Evolutionary conservation across 1,140 invertebrate genomes (phyloP).

Genomic region (Macrosteles quadrilineatus): DNA sequence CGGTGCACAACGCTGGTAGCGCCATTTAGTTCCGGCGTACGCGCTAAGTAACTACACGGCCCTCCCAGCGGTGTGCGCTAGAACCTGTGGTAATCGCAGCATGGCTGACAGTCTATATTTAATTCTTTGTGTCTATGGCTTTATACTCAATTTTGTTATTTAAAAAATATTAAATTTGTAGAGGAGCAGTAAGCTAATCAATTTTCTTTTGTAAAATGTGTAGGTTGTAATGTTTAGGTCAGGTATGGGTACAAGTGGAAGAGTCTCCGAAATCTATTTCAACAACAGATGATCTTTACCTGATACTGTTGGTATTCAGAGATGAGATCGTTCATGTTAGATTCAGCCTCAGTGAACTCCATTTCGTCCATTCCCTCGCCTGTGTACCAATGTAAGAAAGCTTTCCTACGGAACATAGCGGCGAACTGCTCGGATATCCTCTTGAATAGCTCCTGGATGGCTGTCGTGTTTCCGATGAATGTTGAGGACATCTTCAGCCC

Average conservation of each 20-base stretch:
- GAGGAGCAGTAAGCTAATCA: neutral
- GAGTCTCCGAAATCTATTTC: too few relatives aligned
- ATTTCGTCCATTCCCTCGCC: constrained; percentile 70
- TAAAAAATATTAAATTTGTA: neutral
- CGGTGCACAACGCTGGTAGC: too few relatives aligned
- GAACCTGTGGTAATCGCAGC: too few relatives aligned
- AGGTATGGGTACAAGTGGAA: too few relatives aligned
- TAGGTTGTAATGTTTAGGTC: neutral
- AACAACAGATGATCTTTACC: constrained; percentile 28
- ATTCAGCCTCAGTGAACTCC: constrained; percentile 57
- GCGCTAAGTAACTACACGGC: too few relatives aligned
- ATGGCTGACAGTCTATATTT: too few relatives aligned
- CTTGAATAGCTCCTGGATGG: constrained; percentile 85
- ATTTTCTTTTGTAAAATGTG: neutral
- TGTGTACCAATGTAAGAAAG: constrained; percentile 73
- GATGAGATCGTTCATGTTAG: constrained; percentile 68
- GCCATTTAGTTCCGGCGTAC: neutral
- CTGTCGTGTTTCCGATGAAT: constrained; percentile 80
- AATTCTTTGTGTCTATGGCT: too few relatives aligned
- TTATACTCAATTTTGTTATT: neutral
- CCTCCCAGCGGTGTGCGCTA: too few relatives aligned
- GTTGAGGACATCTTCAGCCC: constrained; percentile 79
- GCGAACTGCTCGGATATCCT: constrained; percentile 82
- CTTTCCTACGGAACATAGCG: constrained; percentile 85
- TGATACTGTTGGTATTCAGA: constrained; percentile 54